Percentiles rank a stretch among this genome's conserved stretches.
These are phyloP conservation scores for Suillia variegata DNA, from an alignment of 2,888 invertebrate genomes.

Conservation along the genomic window DNA sequence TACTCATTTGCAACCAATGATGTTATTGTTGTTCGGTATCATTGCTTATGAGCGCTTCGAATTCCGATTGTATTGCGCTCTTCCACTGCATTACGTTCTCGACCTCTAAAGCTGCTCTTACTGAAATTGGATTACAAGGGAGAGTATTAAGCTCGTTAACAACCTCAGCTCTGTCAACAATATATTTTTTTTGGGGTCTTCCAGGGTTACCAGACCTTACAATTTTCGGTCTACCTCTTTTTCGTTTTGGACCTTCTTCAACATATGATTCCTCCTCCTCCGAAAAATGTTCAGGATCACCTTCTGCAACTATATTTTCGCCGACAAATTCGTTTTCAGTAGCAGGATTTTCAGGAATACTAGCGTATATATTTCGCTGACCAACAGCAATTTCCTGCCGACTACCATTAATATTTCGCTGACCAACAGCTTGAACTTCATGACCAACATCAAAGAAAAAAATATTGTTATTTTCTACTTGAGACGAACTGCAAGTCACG, in stretches of 20 bases:
- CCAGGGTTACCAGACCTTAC: conserved; percentile 11
- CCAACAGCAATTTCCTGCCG: no score
- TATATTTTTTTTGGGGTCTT: conserved; percentile 20
- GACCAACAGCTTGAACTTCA: no score
- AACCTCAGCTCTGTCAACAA: conserved; percentile 10
- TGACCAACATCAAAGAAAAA: no score
- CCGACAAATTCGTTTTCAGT: not conserved
- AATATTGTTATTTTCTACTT: no score
- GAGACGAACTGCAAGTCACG: not conserved
- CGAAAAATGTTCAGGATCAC: no score
- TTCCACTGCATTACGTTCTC: conserved; percentile 23
- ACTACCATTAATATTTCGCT: no score
- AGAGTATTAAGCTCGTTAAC: not conserved
- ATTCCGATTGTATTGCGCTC: conserved; percentile 34
- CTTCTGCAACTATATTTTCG: no score
- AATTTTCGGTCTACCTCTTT: conserved; percentile 15
- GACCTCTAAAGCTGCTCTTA: conserved; percentile 19
- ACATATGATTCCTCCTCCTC: no score
- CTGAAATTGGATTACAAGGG: conserved; percentile 19
- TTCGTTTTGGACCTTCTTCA: no score
- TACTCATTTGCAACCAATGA: conserved; percentile 31
- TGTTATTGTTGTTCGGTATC: conserved; percentile 28
- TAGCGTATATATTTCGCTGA: no score
- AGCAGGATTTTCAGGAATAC: no score
- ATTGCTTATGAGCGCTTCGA: conserved; percentile 33